Evolutionary conservation across 2,113 vertebrate species (phyloP), one percentile per base, ranked within the genome.

Genomic region (Neodontobutis hainanensis): DNA sequence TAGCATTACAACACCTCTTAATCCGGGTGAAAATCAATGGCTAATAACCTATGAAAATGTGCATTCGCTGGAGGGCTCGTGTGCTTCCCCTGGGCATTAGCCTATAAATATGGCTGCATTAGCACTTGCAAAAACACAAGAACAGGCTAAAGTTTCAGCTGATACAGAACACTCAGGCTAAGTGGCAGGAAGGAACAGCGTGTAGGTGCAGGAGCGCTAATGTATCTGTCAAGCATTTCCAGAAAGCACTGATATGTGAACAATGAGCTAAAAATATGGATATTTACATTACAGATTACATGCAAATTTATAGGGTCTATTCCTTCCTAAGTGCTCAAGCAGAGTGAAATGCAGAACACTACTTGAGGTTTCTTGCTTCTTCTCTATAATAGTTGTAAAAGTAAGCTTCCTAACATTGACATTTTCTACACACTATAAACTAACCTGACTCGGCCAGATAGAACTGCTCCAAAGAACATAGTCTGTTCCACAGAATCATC

Each of bases 11-110:
- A 47, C 36, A 15, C 74, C 73, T 84, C 79, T 78, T 89, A 88
- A 87, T 85, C 84, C 46, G 0, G 45, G 57, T 38, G 61, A 70
- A 83, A 88, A 86, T 88, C 81, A 67, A 88, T 88, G 64, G 32
- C 61, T 82, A 84, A 84, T 85, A 85, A 85, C 75, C 61, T 76
- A 79, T 73, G 77, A 78, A 89, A 88, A 86, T 83, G 74, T 88
- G 78, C 80, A 81, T 85, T 72, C 46, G 61, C 78, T 78, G 60
- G 70, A 74, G 55, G 53, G 64, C 69, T 56, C 0, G 5, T 11
- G 57, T 59, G 40, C 40, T 1, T 48, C 78, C 71, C 78, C 56
- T 11, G 75, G 50, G 81, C 15, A 11, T 65, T 15, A 11, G 5
- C 40, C 45, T 79, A 73, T 82, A 86, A 81, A 85, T 80, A 80